A percentile compares a stretch with the other conserved stretches of the same genome.
Evolutionary conservation across 1,140 invertebrate genomes (phyloP).

Genomic region (Himalopsyche phryganea): DNA sequence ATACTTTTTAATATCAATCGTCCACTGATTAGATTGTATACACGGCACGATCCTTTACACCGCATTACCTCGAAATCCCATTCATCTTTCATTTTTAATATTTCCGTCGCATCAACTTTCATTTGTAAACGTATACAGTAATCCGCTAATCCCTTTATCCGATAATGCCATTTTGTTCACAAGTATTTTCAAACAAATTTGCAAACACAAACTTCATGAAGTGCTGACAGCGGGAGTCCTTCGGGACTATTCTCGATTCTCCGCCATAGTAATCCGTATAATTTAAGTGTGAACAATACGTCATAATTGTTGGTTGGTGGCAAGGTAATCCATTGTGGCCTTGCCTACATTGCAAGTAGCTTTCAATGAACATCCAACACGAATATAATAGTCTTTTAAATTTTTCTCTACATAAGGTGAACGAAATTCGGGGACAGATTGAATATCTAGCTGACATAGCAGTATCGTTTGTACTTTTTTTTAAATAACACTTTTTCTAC

Average conservation of each 20-base stretch:
- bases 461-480: too few relatives aligned
- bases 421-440: too few relatives aligned
- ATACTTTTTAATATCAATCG: too few relatives aligned
- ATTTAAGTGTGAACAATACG: slow-evolving; percentile 23
- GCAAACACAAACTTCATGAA: slow-evolving; percentile 22
- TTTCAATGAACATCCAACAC: too few relatives aligned
- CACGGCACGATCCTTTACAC: neutral
- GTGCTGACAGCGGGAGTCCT: slow-evolving; percentile 19
- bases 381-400: too few relatives aligned
- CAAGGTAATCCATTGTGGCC: too few relatives aligned
- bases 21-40: neutral
- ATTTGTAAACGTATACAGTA: slow-evolving; percentile 12
- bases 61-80: neutral
- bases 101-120: slow-evolving; percentile 22
- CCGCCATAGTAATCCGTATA: slow-evolving; percentile 19
- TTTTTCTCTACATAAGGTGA: too few relatives aligned
- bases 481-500: too few relatives aligned
- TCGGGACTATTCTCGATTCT: neutral
- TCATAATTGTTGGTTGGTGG: slow-evolving; percentile 10
- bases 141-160: slow-evolving; percentile 25
- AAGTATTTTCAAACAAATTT: slow-evolving; percentile 26
- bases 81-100: slow-evolving; percentile 17
- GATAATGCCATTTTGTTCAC: slow-evolving; percentile 20
- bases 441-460: too few relatives aligned
- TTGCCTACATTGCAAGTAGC: too few relatives aligned